Evolutionary conservation across 2,113 vertebrate species (phyloP), one percentile per base, ranked within the genome.

Genomic region (Sinocyclocheilus maitianheensis): DNA sequence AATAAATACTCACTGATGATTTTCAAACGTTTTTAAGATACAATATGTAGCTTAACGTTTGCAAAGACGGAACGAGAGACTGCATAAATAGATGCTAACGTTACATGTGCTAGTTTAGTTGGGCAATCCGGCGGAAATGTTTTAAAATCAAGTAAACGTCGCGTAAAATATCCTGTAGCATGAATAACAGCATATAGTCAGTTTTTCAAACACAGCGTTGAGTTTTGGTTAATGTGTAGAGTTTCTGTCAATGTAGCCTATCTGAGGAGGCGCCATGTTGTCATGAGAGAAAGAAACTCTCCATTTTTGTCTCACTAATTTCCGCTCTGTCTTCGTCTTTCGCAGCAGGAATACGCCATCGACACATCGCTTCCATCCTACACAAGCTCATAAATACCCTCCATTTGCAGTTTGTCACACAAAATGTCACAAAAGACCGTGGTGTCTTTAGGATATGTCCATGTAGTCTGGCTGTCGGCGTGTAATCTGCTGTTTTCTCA

Each of bases 241-340:
- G 89, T 62, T n/a, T 62, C 89, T 81, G 91, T 85, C 75, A 87
- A 93, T 91, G 91, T 91, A 92, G 92, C 92, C 93, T 91, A 85
- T 92, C 90, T 92, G 81, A 87, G 92, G 93, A 92, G 89, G 93
- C 95, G 94, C 95, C 95, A 95, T 95, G 94, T 95, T 95, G 95
- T 95, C 94, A 91, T 91, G 92, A 63, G 92, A 93, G 95, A 93
- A 93, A 93, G 94, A 91, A 94, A 92, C 94, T 81, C 93, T 94
- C 94, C 94, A 95, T 95, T 94, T 95, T 95, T 94, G 94, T 94
- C 93, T 91, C 40, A 92, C 94, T 93, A 92, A 93, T 94, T 94
- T 95, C 94, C 94, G 93, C 91, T 93, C 90, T 89, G 83, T 90
- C 92, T 93, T 83, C 79, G 79, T 40, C 55, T 81, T 74, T 81